Percentiles rank a stretch among this genome's conserved stretches.
Evolutionary conservation across 37 sponge, comb jelly and placozoan species (phyloP).

Genomic region (Spongilla lacustris): DNA sequence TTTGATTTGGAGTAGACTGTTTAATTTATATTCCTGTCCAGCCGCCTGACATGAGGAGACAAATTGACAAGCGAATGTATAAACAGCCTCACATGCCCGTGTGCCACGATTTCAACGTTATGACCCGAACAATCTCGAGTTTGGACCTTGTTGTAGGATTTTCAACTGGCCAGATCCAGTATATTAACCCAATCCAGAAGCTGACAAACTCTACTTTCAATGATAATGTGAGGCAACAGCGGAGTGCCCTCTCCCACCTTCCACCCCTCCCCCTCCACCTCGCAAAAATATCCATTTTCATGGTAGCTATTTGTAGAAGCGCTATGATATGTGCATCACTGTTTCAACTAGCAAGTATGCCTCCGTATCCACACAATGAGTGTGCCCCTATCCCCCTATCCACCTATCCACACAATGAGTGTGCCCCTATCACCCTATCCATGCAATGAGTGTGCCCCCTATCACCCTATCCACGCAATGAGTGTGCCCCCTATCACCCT

Average conservation of each 20-base stretch:
- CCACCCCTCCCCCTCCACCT: neutral
- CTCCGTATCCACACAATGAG: too few relatives aligned
- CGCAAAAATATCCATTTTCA: too few relatives aligned
- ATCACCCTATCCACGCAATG: too few relatives aligned
- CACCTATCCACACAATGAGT: too few relatives aligned
- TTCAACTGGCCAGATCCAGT: constrained; percentile 67
- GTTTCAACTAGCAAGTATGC: too few relatives aligned
- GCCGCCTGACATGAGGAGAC: constrained; percentile 60
- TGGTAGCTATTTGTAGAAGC: too few relatives aligned
- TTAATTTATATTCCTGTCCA: neutral
- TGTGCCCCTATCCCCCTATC: too few relatives aligned
- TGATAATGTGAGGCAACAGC: constrained; percentile 78
- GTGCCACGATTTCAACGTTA: constrained; percentile 82
- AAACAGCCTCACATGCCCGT: constrained; percentile 52
- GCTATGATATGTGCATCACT: too few relatives aligned
- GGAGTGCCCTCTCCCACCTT: too few relatives aligned
- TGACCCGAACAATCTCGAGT: constrained; percentile 37
- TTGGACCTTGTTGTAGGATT: constrained; percentile 82
- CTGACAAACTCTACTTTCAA: constrained; percentile 53
- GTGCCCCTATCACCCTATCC: too few relatives aligned
- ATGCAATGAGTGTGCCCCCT: too few relatives aligned
- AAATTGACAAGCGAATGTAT: constrained; percentile 62
- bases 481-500: too few relatives aligned
- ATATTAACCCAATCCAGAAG: constrained; percentile 67
- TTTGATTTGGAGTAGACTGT: neutral